Conservation (phyloP, 2,797 vertebrate genomes). For the Melanotaenia nigrans region DNA sequence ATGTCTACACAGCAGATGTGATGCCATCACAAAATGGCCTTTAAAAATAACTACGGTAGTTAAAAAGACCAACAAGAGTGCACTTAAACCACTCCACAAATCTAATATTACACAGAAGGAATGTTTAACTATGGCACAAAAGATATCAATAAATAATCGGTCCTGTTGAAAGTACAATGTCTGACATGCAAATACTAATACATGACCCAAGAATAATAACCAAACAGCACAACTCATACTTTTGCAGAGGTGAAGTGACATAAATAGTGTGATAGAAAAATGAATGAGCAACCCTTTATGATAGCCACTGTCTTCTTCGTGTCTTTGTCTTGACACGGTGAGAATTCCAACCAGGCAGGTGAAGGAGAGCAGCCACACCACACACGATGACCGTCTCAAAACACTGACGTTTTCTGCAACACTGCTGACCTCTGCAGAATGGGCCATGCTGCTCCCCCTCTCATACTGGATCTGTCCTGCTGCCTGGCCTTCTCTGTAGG, state of each 20-base stretch:
- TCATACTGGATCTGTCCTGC: constrained; percentile 37
- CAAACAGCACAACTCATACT: constrained; percentile 28
- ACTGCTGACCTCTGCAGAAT: constrained; percentile 26
- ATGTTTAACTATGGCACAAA: constrained; percentile 49
- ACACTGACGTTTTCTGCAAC: constrained; percentile 7
- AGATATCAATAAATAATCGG: constrained; percentile 57
- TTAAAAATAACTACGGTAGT: not conserved
- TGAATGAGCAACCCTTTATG: not conserved
- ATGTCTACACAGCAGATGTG: not conserved
- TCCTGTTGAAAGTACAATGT: constrained; percentile 22
- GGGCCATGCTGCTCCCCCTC: constrained; percentile 26
- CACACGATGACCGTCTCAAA: constrained; percentile 20
- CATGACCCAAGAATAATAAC: constrained; percentile 8
- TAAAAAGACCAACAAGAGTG: constrained; percentile 1
- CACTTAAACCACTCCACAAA: constrained; percentile 28
- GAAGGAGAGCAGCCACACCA: constrained; percentile 33
- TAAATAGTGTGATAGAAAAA: constrained; percentile 29
- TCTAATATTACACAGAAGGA: constrained; percentile 19
- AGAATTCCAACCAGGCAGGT: constrained; percentile 41
- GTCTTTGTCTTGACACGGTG: constrained; percentile 30
- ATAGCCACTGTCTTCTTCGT: constrained; percentile 8
- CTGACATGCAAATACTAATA: constrained; percentile 44
- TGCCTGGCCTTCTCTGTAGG: constrained; percentile 40
- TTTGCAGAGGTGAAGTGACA: constrained; percentile 18
- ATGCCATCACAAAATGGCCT: not conserved